These are phyloP conservation scores for Erynnis tages DNA, from an alignment of 2,888 invertebrate species.

Conservation along the genomic window DNA sequence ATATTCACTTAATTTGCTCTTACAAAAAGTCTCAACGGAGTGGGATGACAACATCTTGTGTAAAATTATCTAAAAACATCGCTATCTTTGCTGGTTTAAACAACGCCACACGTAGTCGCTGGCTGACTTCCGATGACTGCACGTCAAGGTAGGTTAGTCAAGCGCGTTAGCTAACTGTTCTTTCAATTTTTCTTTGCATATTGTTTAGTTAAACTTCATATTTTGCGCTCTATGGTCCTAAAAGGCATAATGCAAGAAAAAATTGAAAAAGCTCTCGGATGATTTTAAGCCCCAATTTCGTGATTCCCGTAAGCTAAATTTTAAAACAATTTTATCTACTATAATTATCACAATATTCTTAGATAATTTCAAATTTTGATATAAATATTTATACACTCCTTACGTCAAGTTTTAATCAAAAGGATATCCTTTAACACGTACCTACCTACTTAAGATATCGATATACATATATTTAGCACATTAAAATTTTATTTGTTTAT, in stretches of 20 bases:
- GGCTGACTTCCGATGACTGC: constrained; percentile 24
- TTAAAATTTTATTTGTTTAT: no score
- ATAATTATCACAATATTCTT: no score
- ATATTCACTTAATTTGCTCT: neutral
- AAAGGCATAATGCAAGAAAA: neutral
- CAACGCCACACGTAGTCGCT: constrained; percentile 13
- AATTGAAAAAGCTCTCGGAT: no score
- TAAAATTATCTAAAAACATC: neutral
- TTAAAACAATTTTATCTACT: no score
- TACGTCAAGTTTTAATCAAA: no score
- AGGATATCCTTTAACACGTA: no score
- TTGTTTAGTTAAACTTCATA: neutral
- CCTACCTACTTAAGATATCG: no score
- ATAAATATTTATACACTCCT: no score
- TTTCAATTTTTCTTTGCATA: constrained; percentile 22
- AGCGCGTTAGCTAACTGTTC: constrained; percentile 22
- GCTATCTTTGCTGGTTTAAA: neutral
- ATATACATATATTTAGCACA: no score
- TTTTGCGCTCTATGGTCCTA: neutral
- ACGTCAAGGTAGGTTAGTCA: constrained; percentile 24
- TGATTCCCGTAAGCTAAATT: no score
- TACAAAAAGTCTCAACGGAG: neutral
- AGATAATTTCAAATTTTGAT: no score
- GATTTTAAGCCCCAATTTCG: no score
- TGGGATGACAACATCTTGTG: neutral